Conservation (phyloP, 1,140 invertebrate genomes). For the Chironomus tepperi region DNA sequence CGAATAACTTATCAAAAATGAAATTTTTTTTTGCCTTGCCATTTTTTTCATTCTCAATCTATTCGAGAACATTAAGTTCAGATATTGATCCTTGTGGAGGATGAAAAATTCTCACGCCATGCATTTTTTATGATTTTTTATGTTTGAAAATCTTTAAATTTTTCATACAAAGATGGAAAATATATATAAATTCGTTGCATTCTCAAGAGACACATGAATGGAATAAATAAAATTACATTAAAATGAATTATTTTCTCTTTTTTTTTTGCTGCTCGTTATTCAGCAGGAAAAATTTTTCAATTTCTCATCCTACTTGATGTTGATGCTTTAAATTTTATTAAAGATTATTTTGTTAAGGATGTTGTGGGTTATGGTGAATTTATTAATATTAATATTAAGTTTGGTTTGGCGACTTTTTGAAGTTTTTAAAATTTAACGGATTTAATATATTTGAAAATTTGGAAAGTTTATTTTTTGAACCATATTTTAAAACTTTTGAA, state of each 20-base stretch:
- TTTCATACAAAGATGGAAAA: not conserved
- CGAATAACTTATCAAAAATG: not conserved
- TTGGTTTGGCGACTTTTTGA: too few relatives aligned
- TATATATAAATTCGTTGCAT: not conserved
- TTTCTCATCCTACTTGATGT: not conserved
- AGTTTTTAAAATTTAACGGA: too few relatives aligned
- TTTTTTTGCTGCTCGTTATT: not conserved
- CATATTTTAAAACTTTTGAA: too few relatives aligned
- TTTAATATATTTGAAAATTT: too few relatives aligned
- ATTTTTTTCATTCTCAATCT: not conserved
- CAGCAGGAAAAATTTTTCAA: not conserved
- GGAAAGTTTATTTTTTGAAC: too few relatives aligned
- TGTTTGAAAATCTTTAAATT: not conserved
- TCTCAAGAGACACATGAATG: slow-evolving; percentile 6
- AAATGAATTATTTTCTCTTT: not conserved
- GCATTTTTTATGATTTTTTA: not conserved
- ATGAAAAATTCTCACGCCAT: not conserved
- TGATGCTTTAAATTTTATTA: too few relatives aligned
- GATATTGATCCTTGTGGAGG: not conserved
- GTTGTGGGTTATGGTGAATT: too few relatives aligned
- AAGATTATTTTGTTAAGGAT: too few relatives aligned
- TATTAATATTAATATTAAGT: too few relatives aligned
- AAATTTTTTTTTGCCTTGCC: not conserved
- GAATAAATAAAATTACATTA: not conserved
- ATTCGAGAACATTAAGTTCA: not conserved